A percentile compares a stretch with the other conserved stretches of the same genome.
These are phyloP conservation scores for Girardia tigrina DNA, from an alignment of 2,888 invertebrate species.

Conservation along the genomic window DNA sequence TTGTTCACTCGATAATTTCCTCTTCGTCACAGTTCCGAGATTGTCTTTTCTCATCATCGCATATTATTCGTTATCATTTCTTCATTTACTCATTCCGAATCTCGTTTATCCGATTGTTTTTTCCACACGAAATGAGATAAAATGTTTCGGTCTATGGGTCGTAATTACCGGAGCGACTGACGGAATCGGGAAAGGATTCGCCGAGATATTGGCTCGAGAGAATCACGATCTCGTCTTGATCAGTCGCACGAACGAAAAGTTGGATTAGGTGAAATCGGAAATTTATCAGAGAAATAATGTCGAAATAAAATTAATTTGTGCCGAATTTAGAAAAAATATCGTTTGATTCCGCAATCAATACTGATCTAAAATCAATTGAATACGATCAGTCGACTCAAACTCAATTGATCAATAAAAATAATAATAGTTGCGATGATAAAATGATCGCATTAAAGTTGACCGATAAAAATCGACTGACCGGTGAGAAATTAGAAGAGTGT, in stretches of 20 bases:
- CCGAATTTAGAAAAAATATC: too few relatives aligned
- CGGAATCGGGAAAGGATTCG: neutral
- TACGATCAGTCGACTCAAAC: too few relatives aligned
- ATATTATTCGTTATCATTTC: constrained; percentile 3
- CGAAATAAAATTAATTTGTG: neutral
- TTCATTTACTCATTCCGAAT: neutral
- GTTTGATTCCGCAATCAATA: too few relatives aligned
- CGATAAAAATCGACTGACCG: too few relatives aligned
- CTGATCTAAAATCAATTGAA: too few relatives aligned
- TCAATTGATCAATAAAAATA: too few relatives aligned
- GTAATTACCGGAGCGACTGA: constrained; percentile 6
- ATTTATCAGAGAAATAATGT: neutral
- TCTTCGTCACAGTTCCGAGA: neutral
- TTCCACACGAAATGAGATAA: neutral
- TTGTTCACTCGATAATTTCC: too few relatives aligned
- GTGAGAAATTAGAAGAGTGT: too few relatives aligned
- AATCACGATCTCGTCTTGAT: neutral
- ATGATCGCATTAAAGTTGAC: too few relatives aligned
- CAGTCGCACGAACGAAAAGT: neutral
- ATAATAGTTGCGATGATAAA: too few relatives aligned
- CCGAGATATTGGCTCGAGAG: neutral
- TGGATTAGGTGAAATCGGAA: neutral
- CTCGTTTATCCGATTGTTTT: neutral
- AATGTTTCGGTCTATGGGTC: neutral
- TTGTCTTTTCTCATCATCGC: neutral